phyloP scores from a whole-genome alignment of 2,113 vertebrate species.

The Periophthalmodon schlosseri region DNA sequence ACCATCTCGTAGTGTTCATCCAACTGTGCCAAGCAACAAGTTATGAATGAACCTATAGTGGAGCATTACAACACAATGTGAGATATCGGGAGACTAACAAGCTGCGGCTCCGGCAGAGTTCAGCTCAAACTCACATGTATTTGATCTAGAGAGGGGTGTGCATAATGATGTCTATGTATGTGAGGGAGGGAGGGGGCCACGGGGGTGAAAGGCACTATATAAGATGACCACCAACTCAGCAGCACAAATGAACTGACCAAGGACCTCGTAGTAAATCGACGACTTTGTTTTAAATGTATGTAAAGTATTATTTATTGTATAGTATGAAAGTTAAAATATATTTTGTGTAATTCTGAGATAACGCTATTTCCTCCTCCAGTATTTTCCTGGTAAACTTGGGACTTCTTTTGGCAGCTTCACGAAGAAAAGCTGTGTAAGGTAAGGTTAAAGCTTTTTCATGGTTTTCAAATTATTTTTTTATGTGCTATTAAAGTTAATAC shows the following conservation, averaged over 20 bases:
- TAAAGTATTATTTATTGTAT: neutral
- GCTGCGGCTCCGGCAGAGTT: constrained; percentile 29
- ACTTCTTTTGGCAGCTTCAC: neutral
- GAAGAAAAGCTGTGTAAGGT: neutral
- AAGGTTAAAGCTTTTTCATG: too few relatives aligned
- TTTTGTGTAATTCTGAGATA: too few relatives aligned
- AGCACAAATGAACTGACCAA: neutral
- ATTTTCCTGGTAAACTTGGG: neutral
- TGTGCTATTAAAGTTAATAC: too few relatives aligned
- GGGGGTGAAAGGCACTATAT: constrained; percentile 37
- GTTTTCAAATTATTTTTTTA: too few relatives aligned
- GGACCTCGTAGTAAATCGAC: neutral
- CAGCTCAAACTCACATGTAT: constrained; percentile 23
- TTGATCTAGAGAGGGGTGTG: constrained; percentile 44
- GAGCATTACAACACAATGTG: constrained; percentile 36
- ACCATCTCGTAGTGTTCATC: neutral
- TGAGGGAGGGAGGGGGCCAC: constrained; percentile 8
- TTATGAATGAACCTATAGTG: constrained; percentile 16
- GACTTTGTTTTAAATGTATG: neutral
- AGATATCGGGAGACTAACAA: constrained; percentile 58
- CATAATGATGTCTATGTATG: constrained; percentile 19
- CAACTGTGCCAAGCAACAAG: neutral
- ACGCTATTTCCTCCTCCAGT: neutral
- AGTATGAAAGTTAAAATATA: neutral
- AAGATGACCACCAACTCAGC: constrained; percentile 1